Base-by-base conservation (phyloP, 2,797 vertebrate genomes). In the Peromyscus eremicus region DNA sequence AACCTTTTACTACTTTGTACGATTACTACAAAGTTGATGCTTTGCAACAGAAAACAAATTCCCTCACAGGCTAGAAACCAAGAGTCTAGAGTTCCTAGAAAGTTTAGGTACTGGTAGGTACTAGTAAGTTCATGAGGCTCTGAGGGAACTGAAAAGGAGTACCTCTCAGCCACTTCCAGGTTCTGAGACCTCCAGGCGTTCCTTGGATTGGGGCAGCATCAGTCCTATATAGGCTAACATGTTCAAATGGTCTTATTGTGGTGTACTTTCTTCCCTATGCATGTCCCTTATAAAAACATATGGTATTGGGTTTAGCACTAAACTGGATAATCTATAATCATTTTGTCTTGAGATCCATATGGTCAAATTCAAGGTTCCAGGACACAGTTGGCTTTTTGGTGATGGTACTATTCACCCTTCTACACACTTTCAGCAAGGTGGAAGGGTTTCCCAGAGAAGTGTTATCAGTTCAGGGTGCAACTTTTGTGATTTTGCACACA, bases 371-470 rank as follows among this genome's bases (percentile, higher is more conserved):
- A 43, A 75, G 8, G 32, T 73, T 94, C 19, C 6, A 60, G 55
- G 19, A 64, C 2, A 1, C 32, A 60, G 40, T 84, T 13, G 5
- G 27, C 32, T 11, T 57, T 70, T 75, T 34, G 19, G 27, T 14
- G n/a, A 55, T 16, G 46, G 7, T 2, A 34, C 60, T 7, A 9
- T 14, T 34, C 14, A 37, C 43, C 19, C 5, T 6, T 34, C 40
- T 16, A 43, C 0, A 70, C 19, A 46, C 13, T 19, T 71, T 49
- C 52, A 55, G 29, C 0, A 6, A 25, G 1, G 0, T 2, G 10
- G 80, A 13, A 71, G 3, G 1, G 1, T 75, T 94, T 64, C 68
- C 37, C 52, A 37, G 17, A 60, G n/a, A 79, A 52, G 29, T 29
- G 32, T 4, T 46, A 88, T 46, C 34, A 64, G 57, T 3, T 32